Evolutionary conservation across 2,797 vertebrate species (phyloP).

Genomic region (Semaprochilodus insignis): DNA sequence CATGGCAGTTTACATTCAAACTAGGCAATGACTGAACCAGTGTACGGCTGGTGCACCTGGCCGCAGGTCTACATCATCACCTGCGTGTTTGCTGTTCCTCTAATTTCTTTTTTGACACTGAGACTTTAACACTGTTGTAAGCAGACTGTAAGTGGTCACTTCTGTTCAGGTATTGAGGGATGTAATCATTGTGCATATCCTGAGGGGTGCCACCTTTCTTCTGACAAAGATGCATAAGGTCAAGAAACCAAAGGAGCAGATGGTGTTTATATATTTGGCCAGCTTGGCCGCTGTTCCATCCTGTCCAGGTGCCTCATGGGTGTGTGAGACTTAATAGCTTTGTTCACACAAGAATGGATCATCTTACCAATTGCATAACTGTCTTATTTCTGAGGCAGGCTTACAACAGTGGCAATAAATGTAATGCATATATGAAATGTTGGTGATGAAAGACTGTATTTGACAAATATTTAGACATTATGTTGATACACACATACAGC

Average conservation of each 20-base stretch:
- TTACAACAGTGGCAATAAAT: not conserved
- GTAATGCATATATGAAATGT: not conserved
- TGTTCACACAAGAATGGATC: no score
- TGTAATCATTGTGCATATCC: slow-evolving; percentile 1
- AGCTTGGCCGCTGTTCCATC: not conserved
- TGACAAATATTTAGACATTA: not conserved
- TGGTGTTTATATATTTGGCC: not conserved
- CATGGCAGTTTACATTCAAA: no score
- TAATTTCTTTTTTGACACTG: no score
- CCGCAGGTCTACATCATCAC: no score
- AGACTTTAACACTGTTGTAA: no score
- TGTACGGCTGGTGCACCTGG: no score
- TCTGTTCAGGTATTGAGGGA: not conserved
- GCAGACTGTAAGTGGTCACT: not conserved
- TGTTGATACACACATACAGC: not conserved
- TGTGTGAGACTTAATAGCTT: not conserved
- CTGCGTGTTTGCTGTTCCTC: no score
- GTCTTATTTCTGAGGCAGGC: not conserved
- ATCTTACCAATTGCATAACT: not conserved
- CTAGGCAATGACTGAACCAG: no score
- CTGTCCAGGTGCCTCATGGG: not conserved
- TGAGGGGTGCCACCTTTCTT: not conserved
- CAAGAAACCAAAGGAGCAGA: not conserved
- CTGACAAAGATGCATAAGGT: not conserved
- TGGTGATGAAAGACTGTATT: not conserved